Base-by-base conservation (phyloP, 2,888 invertebrate species). In the Spisula solida region DNA sequence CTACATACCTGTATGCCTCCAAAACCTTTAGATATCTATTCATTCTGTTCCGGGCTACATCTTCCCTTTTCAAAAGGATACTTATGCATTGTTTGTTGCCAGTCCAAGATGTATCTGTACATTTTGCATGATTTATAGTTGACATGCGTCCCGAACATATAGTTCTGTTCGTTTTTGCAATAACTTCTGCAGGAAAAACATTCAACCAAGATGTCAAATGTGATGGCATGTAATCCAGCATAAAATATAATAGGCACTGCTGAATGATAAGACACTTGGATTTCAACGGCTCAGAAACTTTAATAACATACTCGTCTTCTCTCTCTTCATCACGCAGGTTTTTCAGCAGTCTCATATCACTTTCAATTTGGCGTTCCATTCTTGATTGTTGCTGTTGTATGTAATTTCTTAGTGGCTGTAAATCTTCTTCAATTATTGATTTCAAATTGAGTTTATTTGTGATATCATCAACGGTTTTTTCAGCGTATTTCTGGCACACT, bases 1-100 rank as follows among this genome's bases (percentile, higher is more conserved):
- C 16, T 41, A 83, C 79, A 56, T 90, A 94, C 94, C 92, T 93
- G 87, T 94, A 94, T 16, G 93, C 93, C 70, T 89, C 90, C 81
- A 94, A 93, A 51, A 92, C 92, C 81, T 82, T 82, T 12, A 92
- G 88, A 48, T 92, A 91, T 56, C 93, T 88, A 29, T 87, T 85
- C 25, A 94, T 91, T 78, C 88, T 93, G 10, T 91, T 78, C 80
- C 81, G 83, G 31, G 70, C 88, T n/a, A 60, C 90, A 75, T 79
- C 89, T 85, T 82, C 90, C 75, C 55, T 92, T 80, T 60, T 81
- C 55, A 79, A 88, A 81, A 88, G 86, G 25, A 93, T 86, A 75
- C 89, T 88, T 10, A 92, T 91, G 34, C 81, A 84, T n/a, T n/a
- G n/a, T 10, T 51, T 85, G 25, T 70, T 66, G 14, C 55, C 81